A percentile compares a stretch with the other conserved stretches of the same genome.
Evolutionary conservation across 2,797 vertebrate species (phyloP).

Genomic region (Acipenser transmontanus): DNA sequence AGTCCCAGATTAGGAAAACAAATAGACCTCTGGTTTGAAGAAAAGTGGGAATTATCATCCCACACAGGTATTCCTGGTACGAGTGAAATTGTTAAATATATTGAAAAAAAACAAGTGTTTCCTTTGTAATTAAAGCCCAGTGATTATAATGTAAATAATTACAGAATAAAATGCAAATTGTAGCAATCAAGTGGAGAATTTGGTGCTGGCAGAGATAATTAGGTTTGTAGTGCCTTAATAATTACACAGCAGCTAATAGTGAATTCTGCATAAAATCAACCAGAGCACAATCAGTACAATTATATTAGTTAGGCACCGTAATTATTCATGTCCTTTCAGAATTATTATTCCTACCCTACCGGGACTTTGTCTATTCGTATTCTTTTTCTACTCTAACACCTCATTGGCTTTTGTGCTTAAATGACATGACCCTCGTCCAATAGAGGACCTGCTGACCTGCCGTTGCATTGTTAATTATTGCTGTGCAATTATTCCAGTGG

Average conservation of each 20-base stretch:
- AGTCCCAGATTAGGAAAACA: too few species aligned
- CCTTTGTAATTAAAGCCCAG: constrained; percentile 43
- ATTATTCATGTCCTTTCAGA: constrained; percentile 43
- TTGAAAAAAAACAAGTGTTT: constrained; percentile 19
- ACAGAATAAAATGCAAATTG: constrained; percentile 64
- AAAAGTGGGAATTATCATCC: neutral
- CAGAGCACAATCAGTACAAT: constrained; percentile 55
- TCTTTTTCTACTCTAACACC: neutral
- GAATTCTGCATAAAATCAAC: constrained; percentile 50
- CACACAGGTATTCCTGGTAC: neutral
- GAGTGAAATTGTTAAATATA: neutral
- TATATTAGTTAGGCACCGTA: constrained; percentile 39
- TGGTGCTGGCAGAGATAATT: constrained; percentile 62
- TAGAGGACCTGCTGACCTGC: neutral
- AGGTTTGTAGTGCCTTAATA: constrained; percentile 65
- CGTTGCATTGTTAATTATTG: too few species aligned
- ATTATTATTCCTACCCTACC: constrained; percentile 20
- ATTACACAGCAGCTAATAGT: constrained; percentile 62
- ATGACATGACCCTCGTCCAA: constrained; percentile 11
- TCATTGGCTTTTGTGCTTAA: constrained; percentile 3
- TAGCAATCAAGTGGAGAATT: constrained; percentile 60
- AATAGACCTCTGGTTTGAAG: too few species aligned
- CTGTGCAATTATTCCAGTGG: too few species aligned
- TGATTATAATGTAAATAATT: constrained; percentile 64
- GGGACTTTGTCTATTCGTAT: neutral